These are phyloP conservation scores for Bombus sibiricus DNA, from an alignment of 1,140 invertebrate species.

Conservation along the genomic window DNA sequence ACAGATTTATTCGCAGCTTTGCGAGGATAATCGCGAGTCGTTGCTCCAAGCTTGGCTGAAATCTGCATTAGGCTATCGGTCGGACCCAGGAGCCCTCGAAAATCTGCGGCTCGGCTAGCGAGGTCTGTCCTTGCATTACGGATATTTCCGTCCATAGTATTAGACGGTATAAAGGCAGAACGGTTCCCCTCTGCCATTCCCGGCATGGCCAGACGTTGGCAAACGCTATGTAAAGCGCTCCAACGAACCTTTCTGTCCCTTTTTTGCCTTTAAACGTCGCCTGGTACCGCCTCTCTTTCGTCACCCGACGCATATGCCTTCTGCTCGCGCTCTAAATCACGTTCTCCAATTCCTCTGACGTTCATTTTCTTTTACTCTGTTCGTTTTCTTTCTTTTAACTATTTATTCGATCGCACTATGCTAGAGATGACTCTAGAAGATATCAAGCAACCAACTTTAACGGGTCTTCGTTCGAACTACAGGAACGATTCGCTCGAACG, in stretches of 20 bases:
- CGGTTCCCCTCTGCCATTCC: conserved; percentile 76
- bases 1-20: not conserved
- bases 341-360: too few relatives aligned
- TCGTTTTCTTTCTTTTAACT: not conserved
- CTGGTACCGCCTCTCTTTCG: conserved; percentile 52
- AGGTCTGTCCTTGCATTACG: conserved; percentile 78
- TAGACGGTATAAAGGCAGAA: conserved; percentile 76
- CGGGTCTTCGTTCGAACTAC: not conserved
- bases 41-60: too few relatives aligned
- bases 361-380: too few relatives aligned
- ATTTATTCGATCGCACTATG: not conserved
- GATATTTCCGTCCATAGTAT: conserved; percentile 80
- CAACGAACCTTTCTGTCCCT: conserved; percentile 53
- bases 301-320: conserved; percentile 12
- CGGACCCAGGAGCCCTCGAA: conserved; percentile 43
- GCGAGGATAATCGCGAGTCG: not conserved
- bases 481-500: not conserved
- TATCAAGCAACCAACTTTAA: not conserved
- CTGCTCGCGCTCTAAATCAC: not conserved
- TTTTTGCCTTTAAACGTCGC: conserved; percentile 67
- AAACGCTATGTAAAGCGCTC: conserved; percentile 76
- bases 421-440: too few relatives aligned
- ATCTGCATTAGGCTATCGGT: conserved; percentile 22
- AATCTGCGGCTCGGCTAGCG: conserved; percentile 53
- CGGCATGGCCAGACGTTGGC: conserved; percentile 78